A percentile compares a stretch with the other conserved stretches of the same genome.
Evolutionary conservation across 2,113 vertebrate species (phyloP).

Genomic region (Chelonoidis abingdonii): DNA sequence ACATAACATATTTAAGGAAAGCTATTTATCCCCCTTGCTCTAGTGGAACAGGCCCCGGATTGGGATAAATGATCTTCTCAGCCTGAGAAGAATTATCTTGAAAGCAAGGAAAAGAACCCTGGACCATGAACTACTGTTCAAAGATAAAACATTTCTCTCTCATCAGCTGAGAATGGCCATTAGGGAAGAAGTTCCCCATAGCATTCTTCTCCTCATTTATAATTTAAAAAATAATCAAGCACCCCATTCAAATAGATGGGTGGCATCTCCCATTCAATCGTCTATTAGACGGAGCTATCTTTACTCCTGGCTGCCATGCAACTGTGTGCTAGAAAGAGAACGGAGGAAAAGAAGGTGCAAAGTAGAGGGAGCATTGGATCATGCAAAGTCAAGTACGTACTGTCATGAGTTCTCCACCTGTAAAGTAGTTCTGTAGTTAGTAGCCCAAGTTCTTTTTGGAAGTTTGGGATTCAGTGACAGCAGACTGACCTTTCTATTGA

Average conservation of each 20-base stretch:
- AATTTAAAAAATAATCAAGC: neutral
- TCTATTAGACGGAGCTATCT: neutral
- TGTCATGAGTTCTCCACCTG: neutral
- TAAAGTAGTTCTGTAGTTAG: neutral
- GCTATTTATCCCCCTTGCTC: neutral
- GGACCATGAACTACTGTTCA: neutral
- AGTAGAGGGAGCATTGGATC: neutral
- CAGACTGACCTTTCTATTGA: neutral
- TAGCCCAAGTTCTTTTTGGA: neutral
- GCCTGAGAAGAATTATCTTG: neutral
- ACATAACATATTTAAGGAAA: neutral
- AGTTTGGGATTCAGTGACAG: neutral
- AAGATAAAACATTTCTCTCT: neutral
- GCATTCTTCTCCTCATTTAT: neutral
- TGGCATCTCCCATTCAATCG: neutral
- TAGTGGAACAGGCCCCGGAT: neutral
- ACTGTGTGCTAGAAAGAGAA: neutral
- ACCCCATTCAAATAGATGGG: neutral
- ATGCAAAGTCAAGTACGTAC: neutral
- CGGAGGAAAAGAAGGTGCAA: neutral
- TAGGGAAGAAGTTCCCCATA: neutral
- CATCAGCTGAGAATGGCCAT: neutral
- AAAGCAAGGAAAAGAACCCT: neutral
- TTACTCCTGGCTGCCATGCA: neutral
- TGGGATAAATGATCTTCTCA: neutral